Percentiles rank a stretch among this genome's conserved stretches.
Evolutionary conservation across 2,797 vertebrate species (phyloP).

Genomic region (Alectoris magna): DNA sequence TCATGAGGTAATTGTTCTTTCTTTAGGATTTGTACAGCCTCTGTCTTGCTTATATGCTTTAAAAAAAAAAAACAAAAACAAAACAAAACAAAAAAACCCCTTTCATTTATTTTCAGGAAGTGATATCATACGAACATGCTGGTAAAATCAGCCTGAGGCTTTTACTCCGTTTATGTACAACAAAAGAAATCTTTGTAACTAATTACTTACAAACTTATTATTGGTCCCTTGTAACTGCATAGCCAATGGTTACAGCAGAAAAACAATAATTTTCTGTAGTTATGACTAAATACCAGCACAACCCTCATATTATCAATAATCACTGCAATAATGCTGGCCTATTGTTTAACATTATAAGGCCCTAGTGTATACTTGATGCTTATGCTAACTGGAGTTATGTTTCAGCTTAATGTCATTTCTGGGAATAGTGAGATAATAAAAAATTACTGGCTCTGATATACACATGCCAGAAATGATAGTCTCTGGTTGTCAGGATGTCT

Average conservation of each 20-base stretch:
- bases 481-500: background rate
- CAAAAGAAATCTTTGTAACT: constrained; percentile 71
- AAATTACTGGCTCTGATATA: constrained; percentile 33
- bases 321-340: constrained; percentile 52
- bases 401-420: constrained; percentile 36
- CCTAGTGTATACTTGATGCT: constrained; percentile 2
- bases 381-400: constrained; percentile 27
- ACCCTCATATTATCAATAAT: constrained; percentile 44
- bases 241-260: constrained; percentile 51
- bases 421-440: constrained; percentile 48
- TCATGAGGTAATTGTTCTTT: constrained; percentile 7
- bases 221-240: constrained; percentile 31
- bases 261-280: constrained; percentile 45
- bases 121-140: constrained; percentile 58
- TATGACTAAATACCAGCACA: constrained; percentile 42
- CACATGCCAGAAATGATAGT: background rate
- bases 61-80: background rate
- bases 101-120: constrained; percentile 67
- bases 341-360: constrained; percentile 37
- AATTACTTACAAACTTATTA: constrained; percentile 56
- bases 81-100: too few species aligned
- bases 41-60: constrained; percentile 30
- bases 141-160: constrained; percentile 69
- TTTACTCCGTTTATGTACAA: constrained; percentile 55
- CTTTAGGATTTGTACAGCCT: constrained; percentile 2